These are phyloP conservation scores for Epinephelus cyanopodus DNA, from an alignment of 2,113 vertebrate species.

Conservation along the genomic window DNA sequence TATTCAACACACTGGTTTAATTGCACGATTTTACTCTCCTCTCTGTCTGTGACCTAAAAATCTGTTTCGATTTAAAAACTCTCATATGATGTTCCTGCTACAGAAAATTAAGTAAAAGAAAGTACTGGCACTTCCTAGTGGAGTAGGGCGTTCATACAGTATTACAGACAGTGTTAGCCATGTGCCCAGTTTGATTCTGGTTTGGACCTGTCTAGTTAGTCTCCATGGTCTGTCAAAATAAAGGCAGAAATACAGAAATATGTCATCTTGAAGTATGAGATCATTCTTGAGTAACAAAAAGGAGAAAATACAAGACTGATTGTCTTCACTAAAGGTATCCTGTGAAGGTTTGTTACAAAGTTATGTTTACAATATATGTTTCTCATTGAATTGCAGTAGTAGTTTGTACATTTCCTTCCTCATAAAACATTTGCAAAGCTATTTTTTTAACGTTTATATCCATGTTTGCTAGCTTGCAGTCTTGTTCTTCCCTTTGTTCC, in stretches of 20 bases:
- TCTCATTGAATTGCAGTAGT: too few species aligned
- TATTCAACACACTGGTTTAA: slow-evolving; percentile 24
- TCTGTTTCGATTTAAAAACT: not conserved
- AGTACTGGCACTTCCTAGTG: not conserved
- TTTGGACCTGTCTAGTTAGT: not conserved
- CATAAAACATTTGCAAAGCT: not conserved
- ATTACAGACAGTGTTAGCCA: not conserved
- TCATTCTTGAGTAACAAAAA: not conserved
- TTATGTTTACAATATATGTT: too few species aligned
- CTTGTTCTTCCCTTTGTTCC: not conserved
- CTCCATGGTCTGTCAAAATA: not conserved
- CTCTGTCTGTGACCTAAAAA: slow-evolving; percentile 13
- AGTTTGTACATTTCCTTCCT: not conserved
- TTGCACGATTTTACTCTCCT: slow-evolving; percentile 11
- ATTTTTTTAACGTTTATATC: not conserved
- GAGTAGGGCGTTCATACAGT: not conserved
- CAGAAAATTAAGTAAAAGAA: not conserved
- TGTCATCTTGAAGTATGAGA: not conserved
- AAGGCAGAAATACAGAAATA: not conserved
- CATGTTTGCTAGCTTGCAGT: not conserved
- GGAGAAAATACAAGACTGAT: not conserved
- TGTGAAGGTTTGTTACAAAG: too few species aligned
- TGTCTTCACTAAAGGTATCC: not conserved
- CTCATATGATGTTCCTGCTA: not conserved
- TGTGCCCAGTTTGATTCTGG: not conserved